These are phyloP conservation scores for Galaxea fascicularis DNA, from an alignment of 92 coral and sea anemone genomes.

Conservation along the genomic window DNA sequence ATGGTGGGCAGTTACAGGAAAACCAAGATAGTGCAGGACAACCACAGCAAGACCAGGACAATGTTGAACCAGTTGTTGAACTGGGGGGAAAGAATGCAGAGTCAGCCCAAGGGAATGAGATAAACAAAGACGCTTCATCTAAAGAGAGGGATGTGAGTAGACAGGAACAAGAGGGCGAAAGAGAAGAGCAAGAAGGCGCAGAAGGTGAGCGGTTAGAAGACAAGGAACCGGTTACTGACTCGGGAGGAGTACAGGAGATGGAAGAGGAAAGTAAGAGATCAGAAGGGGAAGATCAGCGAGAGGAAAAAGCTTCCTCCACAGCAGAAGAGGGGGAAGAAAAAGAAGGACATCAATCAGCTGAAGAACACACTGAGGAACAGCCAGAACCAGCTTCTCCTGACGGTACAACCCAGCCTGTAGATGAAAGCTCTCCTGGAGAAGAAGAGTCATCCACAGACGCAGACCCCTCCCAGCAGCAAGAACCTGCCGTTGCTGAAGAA, in stretches of 20 bases:
- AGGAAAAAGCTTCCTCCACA: background rate
- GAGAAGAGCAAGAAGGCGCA: background rate
- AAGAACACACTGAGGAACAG: conserved; percentile 1
- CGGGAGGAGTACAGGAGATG: background rate
- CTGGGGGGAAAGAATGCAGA: background rate
- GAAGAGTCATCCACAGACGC: background rate
- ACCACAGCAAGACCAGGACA: background rate
- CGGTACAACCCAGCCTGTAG: background rate
- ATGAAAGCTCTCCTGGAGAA: background rate
- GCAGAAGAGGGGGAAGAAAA: conserved; percentile 29
- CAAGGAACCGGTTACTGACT: background rate
- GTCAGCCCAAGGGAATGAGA: background rate
- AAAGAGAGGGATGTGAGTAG: background rate
- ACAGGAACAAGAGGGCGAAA: background rate
- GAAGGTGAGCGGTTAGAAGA: background rate
- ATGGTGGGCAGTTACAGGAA: background rate
- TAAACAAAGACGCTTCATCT: background rate
- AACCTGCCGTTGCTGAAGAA: background rate
- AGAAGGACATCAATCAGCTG: background rate
- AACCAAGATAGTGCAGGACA: conserved; percentile 15
- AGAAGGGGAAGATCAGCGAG: conserved; percentile 1
- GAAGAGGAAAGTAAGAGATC: background rate
- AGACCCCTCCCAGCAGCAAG: background rate
- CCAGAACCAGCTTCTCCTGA: background rate
- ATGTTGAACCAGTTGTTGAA: background rate